Conservation (phyloP, 2,113 vertebrate species). For the Saguinus midas region DNA sequence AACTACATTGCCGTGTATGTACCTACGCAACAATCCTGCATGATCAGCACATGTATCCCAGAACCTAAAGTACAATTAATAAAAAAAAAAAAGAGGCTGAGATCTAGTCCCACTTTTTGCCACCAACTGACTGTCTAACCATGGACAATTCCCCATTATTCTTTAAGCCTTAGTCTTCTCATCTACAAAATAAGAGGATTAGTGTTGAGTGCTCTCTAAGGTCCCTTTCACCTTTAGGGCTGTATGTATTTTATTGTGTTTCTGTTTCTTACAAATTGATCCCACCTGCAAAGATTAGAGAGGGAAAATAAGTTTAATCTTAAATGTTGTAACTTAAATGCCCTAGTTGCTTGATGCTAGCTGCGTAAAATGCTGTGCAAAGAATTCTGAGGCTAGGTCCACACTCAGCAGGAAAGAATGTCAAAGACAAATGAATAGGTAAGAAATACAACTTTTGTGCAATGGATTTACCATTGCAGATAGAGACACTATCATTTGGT, state of each 20-base stretch:
- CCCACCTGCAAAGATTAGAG: not conserved
- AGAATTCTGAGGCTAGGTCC: slow-evolving; percentile 23
- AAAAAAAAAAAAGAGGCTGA: not conserved
- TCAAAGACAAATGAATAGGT: not conserved
- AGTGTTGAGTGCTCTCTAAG: not conserved
- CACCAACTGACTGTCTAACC: not conserved
- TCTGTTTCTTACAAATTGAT: slow-evolving; percentile 48
- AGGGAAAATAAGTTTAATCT: slow-evolving; percentile 14
- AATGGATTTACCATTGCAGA: not conserved
- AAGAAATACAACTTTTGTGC: not conserved
- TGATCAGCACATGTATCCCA: too few species aligned
- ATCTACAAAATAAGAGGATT: slow-evolving; percentile 10
- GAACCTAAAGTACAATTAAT: too few species aligned
- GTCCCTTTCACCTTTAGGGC: not conserved
- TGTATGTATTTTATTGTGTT: not conserved
- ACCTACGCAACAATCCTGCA: too few species aligned
- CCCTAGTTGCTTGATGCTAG: not conserved
- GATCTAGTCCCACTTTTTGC: not conserved
- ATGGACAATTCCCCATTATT: not conserved
- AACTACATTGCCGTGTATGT: too few species aligned
- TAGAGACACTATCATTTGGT: not conserved
- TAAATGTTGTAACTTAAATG: not conserved
- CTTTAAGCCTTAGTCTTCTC: not conserved
- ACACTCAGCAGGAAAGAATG: not conserved
- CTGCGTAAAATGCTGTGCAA: not conserved